Evolutionary conservation across 2,797 vertebrate species (phyloP).

Genomic region (Sebastes iracundus): DNA sequence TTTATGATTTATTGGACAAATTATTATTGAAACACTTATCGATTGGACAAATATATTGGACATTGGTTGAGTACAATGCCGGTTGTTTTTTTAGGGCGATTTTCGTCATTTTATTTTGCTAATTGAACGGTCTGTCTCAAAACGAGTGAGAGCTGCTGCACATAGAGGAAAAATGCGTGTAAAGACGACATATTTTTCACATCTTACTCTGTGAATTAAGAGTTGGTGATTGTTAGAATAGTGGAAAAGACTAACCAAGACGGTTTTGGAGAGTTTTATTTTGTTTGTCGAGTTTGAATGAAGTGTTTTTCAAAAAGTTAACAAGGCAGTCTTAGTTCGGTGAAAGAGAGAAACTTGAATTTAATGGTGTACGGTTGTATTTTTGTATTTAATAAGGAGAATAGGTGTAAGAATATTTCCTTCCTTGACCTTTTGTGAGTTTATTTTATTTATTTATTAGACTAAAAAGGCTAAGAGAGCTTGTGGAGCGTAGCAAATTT

Average conservation of each 20-base stretch:
- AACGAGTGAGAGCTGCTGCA: too few species aligned
- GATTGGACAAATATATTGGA: too few species aligned
- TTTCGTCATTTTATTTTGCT: too few species aligned
- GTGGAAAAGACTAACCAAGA: neutral
- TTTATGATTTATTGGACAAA: too few species aligned
- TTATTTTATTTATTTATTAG: neutral
- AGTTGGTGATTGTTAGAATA: neutral
- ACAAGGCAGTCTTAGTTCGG: too few species aligned
- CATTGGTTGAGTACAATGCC: too few species aligned
- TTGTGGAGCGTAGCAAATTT: too few species aligned
- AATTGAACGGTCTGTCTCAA: too few species aligned
- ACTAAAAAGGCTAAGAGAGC: neutral
- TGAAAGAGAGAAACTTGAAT: neutral
- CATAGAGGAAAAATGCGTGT: accelerated
- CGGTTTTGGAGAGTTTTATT: neutral
- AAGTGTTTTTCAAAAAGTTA: neutral
- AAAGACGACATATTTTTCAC: neutral
- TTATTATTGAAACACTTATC: too few species aligned
- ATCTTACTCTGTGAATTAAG: neutral
- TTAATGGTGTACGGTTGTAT: neutral
- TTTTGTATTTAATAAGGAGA: neutral
- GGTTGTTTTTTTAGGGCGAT: too few species aligned
- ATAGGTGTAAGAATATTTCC: neutral
- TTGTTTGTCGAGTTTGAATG: neutral
- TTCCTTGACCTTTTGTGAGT: neutral